Evolutionary conservation across 2,888 invertebrate genomes (phyloP).

Genomic region (Gerris lacustris): DNA sequence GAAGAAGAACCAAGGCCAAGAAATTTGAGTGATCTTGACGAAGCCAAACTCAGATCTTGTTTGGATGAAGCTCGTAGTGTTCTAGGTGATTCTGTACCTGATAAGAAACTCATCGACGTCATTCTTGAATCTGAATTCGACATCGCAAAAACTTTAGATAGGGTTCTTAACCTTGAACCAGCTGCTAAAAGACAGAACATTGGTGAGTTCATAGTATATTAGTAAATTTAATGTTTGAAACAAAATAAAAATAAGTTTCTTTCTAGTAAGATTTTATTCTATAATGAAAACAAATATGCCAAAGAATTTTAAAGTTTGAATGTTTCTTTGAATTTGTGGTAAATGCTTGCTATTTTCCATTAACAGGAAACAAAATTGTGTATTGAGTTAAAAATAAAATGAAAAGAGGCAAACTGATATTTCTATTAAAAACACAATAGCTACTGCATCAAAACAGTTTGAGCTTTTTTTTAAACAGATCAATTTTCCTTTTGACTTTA

Average conservation of each 20-base stretch:
- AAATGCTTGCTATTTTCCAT: too few species aligned
- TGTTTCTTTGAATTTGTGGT: too few species aligned
- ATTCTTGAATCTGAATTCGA: conserved; percentile 8
- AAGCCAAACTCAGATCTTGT: conserved; percentile 66
- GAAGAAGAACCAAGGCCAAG: conserved; percentile 37
- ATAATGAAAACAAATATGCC: too few species aligned
- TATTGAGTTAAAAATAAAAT: too few species aligned
- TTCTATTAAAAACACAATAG: too few species aligned
- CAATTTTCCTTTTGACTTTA: too few species aligned
- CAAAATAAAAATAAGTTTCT: background rate
- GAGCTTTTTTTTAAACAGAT: too few species aligned
- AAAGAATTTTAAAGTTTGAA: too few species aligned
- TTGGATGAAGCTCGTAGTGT: conserved; percentile 69
- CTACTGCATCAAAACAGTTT: too few species aligned
- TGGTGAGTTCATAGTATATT: conserved; percentile 5
- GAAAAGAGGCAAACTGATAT: too few species aligned
- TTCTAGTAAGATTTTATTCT: too few species aligned
- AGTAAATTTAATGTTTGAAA: background rate
- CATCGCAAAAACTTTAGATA: conserved; percentile 50
- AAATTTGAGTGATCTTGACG: conserved; percentile 52
- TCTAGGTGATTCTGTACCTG: conserved; percentile 62
- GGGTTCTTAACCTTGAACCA: conserved; percentile 43
- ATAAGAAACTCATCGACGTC: conserved; percentile 54
- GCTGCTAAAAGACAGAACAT: background rate
- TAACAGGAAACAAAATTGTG: too few species aligned